phyloP scores from a whole-genome alignment of 2,888 invertebrate species.

The Luffia ferchaultella region DNA sequence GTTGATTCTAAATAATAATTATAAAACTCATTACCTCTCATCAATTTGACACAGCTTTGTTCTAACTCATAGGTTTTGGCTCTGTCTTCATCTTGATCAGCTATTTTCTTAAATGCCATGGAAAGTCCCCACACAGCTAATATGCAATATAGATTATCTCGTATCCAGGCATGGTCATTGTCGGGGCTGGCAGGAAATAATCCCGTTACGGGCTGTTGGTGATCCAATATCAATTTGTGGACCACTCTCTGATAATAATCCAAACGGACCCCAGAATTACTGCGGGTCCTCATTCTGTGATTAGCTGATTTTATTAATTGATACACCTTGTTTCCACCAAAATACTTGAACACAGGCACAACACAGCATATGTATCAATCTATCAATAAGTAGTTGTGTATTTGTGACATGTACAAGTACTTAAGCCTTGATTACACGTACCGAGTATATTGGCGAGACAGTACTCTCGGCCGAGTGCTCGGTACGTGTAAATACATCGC shows the following conservation, averaged over 20 bases:
- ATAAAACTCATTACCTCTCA: conserved; percentile 67
- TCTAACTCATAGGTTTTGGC: conserved; percentile 98
- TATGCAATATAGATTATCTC: conserved; percentile 98
- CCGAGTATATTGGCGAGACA: too few relatives aligned
- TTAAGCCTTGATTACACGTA: too few relatives aligned
- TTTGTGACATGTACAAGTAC: too few relatives aligned
- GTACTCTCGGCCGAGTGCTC: too few relatives aligned
- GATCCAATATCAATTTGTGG: conserved; percentile 90
- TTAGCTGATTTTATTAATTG: too few relatives aligned
- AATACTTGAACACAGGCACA: too few relatives aligned
- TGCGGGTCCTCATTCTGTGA: conserved; percentile 79
- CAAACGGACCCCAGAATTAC: conserved; percentile 90
- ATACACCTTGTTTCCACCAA: too few relatives aligned
- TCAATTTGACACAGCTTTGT: conserved; percentile 88
- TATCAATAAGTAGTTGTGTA: too few relatives aligned
- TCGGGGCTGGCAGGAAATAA: conserved; percentile 89
- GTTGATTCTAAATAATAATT: not conserved
- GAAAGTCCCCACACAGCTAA: conserved; percentile 98
- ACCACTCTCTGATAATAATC: conserved; percentile 97
- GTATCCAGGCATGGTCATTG: conserved; percentile 96
- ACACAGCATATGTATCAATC: too few relatives aligned
- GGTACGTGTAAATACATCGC: too few relatives aligned
- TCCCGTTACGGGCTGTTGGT: conserved; percentile 97
- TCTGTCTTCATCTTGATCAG: conserved; percentile 97
- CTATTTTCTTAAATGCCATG: conserved; percentile 98